A percentile compares a stretch with the other conserved stretches of the same genome.
These are phyloP conservation scores for Gymnocheta viridis DNA, from an alignment of 2,888 invertebrate species.

Conservation along the genomic window DNA sequence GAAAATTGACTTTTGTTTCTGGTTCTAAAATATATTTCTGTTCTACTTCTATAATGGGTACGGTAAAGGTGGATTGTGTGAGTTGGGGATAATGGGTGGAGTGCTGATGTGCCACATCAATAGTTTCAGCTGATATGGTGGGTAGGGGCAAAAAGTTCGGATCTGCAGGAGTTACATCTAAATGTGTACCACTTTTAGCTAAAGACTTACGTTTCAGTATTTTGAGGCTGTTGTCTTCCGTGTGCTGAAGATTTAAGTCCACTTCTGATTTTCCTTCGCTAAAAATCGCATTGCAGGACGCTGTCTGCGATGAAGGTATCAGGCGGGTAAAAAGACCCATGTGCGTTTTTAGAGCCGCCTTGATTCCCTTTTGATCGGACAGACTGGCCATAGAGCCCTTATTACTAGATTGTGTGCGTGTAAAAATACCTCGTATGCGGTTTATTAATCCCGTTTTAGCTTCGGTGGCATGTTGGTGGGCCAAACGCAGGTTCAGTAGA, in stretches of 20 bases:
- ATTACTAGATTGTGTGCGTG: slow-evolving; percentile 85
- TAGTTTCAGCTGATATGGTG: slow-evolving; percentile 75
- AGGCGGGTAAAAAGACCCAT: slow-evolving; percentile 88
- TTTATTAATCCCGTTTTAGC: slow-evolving; percentile 84
- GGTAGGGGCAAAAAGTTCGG: slow-evolving; percentile 79
- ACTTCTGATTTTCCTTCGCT: slow-evolving; percentile 70
- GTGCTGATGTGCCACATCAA: slow-evolving; percentile 65
- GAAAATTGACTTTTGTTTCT: slow-evolving; percentile 87
- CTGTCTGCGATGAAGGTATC: slow-evolving; percentile 86
- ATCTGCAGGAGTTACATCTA: slow-evolving; percentile 81
- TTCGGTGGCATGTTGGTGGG: slow-evolving; percentile 83
- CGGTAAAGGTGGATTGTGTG: slow-evolving; percentile 40
- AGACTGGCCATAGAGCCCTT: slow-evolving; percentile 84
- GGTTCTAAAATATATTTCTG: slow-evolving; percentile 82
- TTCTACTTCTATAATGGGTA: slow-evolving; percentile 60
- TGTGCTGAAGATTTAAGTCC: slow-evolving; percentile 28
- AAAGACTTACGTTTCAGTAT: slow-evolving; percentile 82
- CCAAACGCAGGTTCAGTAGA: slow-evolving; percentile 84
- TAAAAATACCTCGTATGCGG: slow-evolving; percentile 85
- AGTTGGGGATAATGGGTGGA: neutral
- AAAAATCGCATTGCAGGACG: slow-evolving; percentile 85
- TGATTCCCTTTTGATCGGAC: slow-evolving; percentile 85
- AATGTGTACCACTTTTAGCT: slow-evolving; percentile 85
- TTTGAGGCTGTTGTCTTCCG: slow-evolving; percentile 78
- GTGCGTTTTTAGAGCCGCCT: slow-evolving; percentile 87